These are phyloP conservation scores for Bellardia bayeri DNA, from an alignment of 2,888 invertebrate species.

Conservation along the genomic window DNA sequence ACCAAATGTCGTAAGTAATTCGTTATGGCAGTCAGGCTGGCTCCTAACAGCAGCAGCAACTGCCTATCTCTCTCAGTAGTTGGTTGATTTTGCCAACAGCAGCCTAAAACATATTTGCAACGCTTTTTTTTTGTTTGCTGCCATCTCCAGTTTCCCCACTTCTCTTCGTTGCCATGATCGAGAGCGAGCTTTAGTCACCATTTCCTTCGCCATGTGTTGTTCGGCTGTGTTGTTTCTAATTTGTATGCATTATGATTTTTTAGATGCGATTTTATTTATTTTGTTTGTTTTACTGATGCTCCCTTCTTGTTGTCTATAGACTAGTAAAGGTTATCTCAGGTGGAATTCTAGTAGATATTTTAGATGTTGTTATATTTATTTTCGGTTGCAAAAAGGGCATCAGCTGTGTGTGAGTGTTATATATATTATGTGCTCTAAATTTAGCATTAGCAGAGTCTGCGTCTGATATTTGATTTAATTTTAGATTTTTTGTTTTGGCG, in stretches of 20 bases:
- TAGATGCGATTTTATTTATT: not conserved
- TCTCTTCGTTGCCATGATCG: not conserved
- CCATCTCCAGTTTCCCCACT: not conserved
- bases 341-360: conserved; percentile 20
- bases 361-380: not conserved
- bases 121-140: conserved; percentile 28
- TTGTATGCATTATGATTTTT: conserved; percentile 54
- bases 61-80: conserved; percentile 46
- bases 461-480: conserved; percentile 27
- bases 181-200: conserved; percentile 14
- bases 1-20: conserved; percentile 73
- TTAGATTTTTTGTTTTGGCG: conserved; percentile 27
- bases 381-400: conserved; percentile 23
- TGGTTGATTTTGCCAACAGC: conserved; percentile 52
- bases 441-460: not conserved
- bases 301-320: conserved; percentile 25
- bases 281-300: conserved; percentile 21
- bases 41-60: conserved; percentile 56
- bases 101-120: conserved; percentile 44
- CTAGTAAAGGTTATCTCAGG: conserved; percentile 44
- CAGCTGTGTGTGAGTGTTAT: not conserved
- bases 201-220: not conserved
- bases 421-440: conserved; percentile 14
- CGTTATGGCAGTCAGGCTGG: conserved; percentile 69
- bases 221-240: conserved; percentile 33